Percentiles rank a stretch among this genome's conserved stretches.
These are phyloP conservation scores for Indicator indicator DNA, from an alignment of 2,113 vertebrate species.

Conservation along the genomic window DNA sequence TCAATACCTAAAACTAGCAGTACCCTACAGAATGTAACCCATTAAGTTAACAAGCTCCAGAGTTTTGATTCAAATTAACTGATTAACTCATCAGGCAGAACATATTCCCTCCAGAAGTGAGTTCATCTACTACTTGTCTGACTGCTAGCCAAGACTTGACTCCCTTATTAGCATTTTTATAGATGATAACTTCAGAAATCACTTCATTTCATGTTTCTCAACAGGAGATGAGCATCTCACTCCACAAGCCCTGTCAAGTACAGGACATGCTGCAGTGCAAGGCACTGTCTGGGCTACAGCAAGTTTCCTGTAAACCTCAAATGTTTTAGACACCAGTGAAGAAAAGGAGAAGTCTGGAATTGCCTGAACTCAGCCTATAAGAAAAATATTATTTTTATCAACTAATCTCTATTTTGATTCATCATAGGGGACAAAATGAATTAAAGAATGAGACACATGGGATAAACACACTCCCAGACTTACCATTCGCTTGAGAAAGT, in stretches of 20 bases:
- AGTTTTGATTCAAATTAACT: background rate
- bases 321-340: background rate
- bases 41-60: background rate
- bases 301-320: background rate
- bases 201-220: background rate
- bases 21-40: background rate
- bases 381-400: background rate
- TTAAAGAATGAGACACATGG: background rate
- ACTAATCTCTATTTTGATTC: background rate
- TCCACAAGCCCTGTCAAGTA: background rate
- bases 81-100: background rate
- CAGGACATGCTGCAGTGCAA: background rate
- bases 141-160: background rate
- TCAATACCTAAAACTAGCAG: background rate
- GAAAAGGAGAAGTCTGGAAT: fast-evolving
- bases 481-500: conserved; percentile 89
- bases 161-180: background rate
- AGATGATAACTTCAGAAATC: background rate
- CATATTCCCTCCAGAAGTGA: background rate
- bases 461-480: background rate
- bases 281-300: background rate
- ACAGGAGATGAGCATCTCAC: fast-evolving
- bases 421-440: background rate
- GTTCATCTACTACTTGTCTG: background rate
- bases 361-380: background rate